Evolutionary conservation across 2,888 invertebrate genomes (phyloP), one percentile per base, ranked within the genome.

Genomic region (Aspidapion aeneum): DNA sequence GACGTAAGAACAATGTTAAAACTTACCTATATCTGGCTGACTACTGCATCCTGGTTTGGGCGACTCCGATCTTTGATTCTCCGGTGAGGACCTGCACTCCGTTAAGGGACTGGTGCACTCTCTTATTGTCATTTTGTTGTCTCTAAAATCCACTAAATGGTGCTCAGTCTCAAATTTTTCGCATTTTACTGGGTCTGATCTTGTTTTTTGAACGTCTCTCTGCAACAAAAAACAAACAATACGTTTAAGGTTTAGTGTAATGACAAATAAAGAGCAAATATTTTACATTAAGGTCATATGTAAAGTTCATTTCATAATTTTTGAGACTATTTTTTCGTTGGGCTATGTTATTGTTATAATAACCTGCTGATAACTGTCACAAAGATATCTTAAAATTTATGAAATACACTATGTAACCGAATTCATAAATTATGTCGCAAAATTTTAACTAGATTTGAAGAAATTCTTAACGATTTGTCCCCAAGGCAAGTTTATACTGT

Each of bases 31-130:
- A 72, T 78, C 78, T 50, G 72, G 75, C 66, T 78, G 78, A 64
- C 72, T 76, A 66, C 79, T 78, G 59, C 78, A 78, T 60, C 78
- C 77, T 2, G 79, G 78, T 66, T 78, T 77, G 0, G 79, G 79
- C 0, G 79, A 79, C n/a, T 76, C 77, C 0, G 73, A 72, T 60
- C 75, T 68, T 21, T 71, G 71, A 61, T 72, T 74, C 58, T 78
- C 78, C 7, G 75, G 72, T 2, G 75, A 75, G 2, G 73, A 74
- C 35, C 75, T 64, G 64, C 73, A 71, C 65, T 75, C 76, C 66
- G 75, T 75, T 5, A 69, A 60, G 17, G 75, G 74, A 66, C 74
- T 75, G 9, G 72, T 69, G 67, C 71, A 74, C 55, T 78, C 78
- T 60, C 75, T 75, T 49, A 76, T 73, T 48, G 75, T 76, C 74